Evolutionary conservation across 2,113 vertebrate species (phyloP).

Genomic region (Cyphomyrus discorhynchus): DNA sequence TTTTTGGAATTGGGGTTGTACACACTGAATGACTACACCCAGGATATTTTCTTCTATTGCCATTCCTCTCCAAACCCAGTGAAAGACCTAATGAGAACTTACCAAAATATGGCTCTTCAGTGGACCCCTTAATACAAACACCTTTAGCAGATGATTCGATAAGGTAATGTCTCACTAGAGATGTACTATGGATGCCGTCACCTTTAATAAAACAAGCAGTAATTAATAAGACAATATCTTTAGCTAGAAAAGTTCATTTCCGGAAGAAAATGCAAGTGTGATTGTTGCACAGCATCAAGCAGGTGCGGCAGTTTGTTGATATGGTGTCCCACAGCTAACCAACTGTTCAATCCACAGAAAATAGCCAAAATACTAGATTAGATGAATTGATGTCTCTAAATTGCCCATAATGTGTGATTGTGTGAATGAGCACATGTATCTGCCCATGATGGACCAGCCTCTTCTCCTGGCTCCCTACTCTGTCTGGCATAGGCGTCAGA

Average conservation of each 20-base stretch:
- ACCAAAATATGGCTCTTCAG: conserved; percentile 86
- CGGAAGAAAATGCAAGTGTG: not conserved
- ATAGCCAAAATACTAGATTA: not conserved
- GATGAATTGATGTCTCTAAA: not conserved
- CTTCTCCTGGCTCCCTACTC: not conserved
- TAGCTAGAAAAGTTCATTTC: not conserved
- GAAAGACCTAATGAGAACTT: conserved; percentile 33
- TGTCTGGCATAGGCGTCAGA: not conserved
- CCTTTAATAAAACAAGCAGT: conserved; percentile 5
- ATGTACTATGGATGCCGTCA: conserved; percentile 40
- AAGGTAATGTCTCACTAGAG: conserved; percentile 75
- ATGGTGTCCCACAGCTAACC: not conserved
- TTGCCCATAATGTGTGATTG: not conserved
- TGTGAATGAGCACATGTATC: not conserved
- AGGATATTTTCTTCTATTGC: not conserved
- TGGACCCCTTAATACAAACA: conserved; percentile 76
- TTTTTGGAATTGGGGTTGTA: not conserved
- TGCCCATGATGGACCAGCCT: not conserved
- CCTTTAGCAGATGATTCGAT: conserved; percentile 85
- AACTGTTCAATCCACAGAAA: not conserved
- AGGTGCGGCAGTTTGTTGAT: not conserved
- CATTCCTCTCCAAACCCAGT: not conserved
- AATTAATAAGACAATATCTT: not conserved
- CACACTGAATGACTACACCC: not conserved
- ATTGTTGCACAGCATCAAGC: not conserved